Evolutionary conservation across 1,140 invertebrate genomes (phyloP), one percentile per base, ranked within the genome.

Genomic region (Tenebrio molitor): DNA sequence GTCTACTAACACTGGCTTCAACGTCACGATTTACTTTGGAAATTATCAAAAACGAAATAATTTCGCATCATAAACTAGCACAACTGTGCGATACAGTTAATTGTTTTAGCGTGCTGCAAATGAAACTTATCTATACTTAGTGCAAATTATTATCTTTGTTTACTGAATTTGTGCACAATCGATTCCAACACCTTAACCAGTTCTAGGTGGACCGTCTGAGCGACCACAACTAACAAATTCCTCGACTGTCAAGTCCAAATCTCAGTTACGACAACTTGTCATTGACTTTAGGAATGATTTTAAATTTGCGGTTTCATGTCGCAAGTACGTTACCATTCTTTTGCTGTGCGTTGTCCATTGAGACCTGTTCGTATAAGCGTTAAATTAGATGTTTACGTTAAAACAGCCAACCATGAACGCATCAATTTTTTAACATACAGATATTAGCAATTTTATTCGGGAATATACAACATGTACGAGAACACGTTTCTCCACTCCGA

Each of bases 321-420:
- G 50, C 50, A 58, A 58, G 46, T 58, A 29, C 50, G 50, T 58
- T 58, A 58, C 50, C 23, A 58, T 58, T 58, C 25, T 12, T 58
- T 25, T 12, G 23, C 21, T 15, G 21, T 50, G n/a, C 42, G 15
- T n/a, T n/a, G n/a, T n/a, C n/a, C n/a, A n/a, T n/a, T n/a, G n/a
- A n/a, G n/a, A n/a, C n/a, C n/a, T n/a, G n/a, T n/a, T 17, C 19
- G 6, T 21, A n/a, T 50, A 21, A 19, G 44, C 44, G 44, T 17
- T 19, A 50, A 50, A 50, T 50, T 50, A 50, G 44, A 50, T 23
- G 19, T 50, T 50, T 17, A 21, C 23, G 44, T 4, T 33, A 50
- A 21, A 50, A 50, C 44, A 50, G 7, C 19, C 44, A 50, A 50
- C 15, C 44, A 17, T 50, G 17, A 50, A 50, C 17, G 8, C 44